Evolutionary conservation across 2,888 invertebrate species (phyloP), one percentile per base, ranked within the genome.

Genomic region (Callosobruchus maculatus): DNA sequence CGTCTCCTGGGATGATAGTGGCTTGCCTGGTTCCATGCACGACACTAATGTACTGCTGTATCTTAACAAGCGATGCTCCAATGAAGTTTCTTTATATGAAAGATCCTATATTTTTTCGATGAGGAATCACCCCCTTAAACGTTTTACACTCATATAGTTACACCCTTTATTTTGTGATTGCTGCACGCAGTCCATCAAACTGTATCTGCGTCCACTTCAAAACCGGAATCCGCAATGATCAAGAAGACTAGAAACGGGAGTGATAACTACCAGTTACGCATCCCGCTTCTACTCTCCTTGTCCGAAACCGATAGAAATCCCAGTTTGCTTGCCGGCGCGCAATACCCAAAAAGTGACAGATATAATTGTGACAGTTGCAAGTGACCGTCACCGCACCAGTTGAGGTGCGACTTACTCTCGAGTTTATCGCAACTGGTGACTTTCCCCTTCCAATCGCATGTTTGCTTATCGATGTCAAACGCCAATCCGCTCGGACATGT

Each of bases 361-460:
- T 49, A 49, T 49, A 49, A 49, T 49, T 18, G 3, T 49, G 49
- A 49, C 49, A 49, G 49, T 49, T 49, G 49, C 49, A 49, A 49
- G 49, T 78, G 77, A 79, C 82, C 83, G 76, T 81, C 81, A 82
- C 82, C 83, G 81, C 81, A 81, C 81, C 77, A 31, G 0, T 72
- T 70, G 20, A 70, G 26, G 72, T 72, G 72, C 72, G 72, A 72
- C 96, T 96, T 95, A 97, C 97, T 97, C 93, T 97, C 96, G 89
- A 96, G 92, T 91, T 93, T 94, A 92, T 96, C 94, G 93, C 97
- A 97, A 93, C 94, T 97, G 91, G 91, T 93, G 91, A 97, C 97
- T 93, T 97, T 96, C 91, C 95, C 96, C 93, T 96, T 97, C 97
- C 97, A 97, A 93, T 97, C 96, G 91, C 97, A 97, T 89, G 97